These are phyloP conservation scores for Acropora tenuis DNA, from an alignment of 64 coral and sea anemone species.

Conservation along the genomic window DNA sequence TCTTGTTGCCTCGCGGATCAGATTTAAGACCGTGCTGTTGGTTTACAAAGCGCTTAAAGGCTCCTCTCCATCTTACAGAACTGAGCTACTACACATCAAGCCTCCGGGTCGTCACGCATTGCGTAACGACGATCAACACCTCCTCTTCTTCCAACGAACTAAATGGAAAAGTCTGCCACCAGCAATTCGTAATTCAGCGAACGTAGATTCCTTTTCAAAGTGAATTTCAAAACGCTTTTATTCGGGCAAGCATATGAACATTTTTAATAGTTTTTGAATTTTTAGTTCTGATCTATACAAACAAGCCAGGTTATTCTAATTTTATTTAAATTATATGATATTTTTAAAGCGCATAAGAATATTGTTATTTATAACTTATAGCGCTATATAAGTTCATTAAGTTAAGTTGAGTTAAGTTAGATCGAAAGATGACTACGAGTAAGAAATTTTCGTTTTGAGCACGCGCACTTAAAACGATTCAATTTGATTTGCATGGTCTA, in stretches of 20 bases:
- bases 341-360: constrained; percentile 17
- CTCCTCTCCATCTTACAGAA: constrained; percentile 30
- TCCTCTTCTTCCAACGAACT: constrained; percentile 32
- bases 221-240: constrained; percentile 19
- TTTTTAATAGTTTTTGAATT: constrained; percentile 43
- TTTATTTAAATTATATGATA: constrained; percentile 44
- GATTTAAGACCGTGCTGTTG: constrained; percentile 10
- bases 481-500: no score
- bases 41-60: constrained; percentile 22
- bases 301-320: constrained; percentile 32
- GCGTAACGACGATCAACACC: constrained; percentile 39
- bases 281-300: constrained; percentile 24
- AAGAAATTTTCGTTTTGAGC: neutral
- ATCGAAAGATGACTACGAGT: neutral
- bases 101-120: constrained; percentile 30
- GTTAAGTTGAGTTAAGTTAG: constrained; percentile 4
- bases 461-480: no score
- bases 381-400: constrained; percentile 17
- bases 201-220: constrained; percentile 31
- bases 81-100: constrained; percentile 29
- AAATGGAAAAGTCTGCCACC: constrained; percentile 38
- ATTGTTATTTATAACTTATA: neutral
- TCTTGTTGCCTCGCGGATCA: neutral
- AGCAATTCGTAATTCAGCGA: constrained; percentile 35
- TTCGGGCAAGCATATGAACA: constrained; percentile 38